Evolutionary conservation across 2,797 vertebrate species (phyloP).

Genomic region (Pterois miles): DNA sequence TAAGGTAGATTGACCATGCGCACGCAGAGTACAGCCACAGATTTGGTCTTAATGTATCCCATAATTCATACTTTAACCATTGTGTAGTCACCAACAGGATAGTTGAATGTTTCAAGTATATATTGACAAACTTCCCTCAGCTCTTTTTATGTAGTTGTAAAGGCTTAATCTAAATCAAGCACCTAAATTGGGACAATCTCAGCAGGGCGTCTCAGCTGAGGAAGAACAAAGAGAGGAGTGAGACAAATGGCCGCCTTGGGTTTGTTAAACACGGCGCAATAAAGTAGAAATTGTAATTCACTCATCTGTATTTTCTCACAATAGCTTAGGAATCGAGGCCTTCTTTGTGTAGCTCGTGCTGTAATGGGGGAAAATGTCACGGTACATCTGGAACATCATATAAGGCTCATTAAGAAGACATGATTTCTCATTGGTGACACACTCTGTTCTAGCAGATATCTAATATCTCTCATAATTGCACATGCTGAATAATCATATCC

Average conservation of each 20-base stretch:
- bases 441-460: conserved; percentile 48
- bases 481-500: conserved; percentile 53
- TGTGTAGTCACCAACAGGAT: background rate
- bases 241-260: conserved; percentile 10
- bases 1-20: background rate
- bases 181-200: conserved; percentile 8
- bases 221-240: conserved; percentile 28
- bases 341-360: conserved; percentile 2
- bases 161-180: conserved; percentile 14
- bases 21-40: background rate
- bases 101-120: conserved; percentile 10
- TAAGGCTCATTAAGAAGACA: conserved; percentile 58
- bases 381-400: conserved; percentile 49
- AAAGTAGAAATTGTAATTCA: conserved; percentile 17
- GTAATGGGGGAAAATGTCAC: conserved; percentile 11
- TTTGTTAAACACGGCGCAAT: conserved; percentile 13
- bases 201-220: conserved; percentile 16
- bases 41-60: background rate
- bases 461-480: conserved; percentile 70
- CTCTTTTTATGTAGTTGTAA: background rate
- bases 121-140: background rate
- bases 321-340: background rate
- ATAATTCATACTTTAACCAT: background rate
- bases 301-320: background rate
- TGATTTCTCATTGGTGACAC: conserved; percentile 43